A percentile compares a stretch with the other conserved stretches of the same genome.
These are phyloP conservation scores for Sarcophaga variegata DNA, from an alignment of 2,888 invertebrate genomes.

Conservation along the genomic window DNA sequence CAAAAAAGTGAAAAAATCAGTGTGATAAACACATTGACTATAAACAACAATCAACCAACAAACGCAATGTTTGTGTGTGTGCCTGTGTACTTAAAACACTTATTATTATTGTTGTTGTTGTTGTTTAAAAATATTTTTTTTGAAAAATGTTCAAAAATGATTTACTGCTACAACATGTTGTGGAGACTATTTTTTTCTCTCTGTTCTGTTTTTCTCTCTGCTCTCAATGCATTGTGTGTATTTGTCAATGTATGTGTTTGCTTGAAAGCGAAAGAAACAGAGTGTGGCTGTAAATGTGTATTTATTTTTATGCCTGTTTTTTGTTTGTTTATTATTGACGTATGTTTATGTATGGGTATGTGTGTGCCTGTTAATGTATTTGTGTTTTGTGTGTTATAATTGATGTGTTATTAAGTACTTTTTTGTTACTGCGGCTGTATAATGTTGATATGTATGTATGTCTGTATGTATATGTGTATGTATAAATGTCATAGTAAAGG, in stretches of 20 bases:
- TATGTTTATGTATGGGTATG: neutral
- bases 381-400: constrained; percentile 60
- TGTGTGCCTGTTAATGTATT: constrained; percentile 28
- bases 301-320: neutral
- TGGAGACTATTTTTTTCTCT: constrained; percentile 58
- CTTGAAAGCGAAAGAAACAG: neutral
- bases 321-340: constrained; percentile 34
- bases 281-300: constrained; percentile 31
- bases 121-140: constrained; percentile 23
- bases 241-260: neutral
- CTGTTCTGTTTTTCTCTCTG: neutral
- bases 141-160: constrained; percentile 67
- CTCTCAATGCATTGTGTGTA: no score
- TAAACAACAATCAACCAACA: neutral
- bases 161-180: constrained; percentile 68
- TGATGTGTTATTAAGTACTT: constrained; percentile 69
- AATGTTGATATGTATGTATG: constrained; percentile 13
- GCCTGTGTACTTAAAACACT: constrained; percentile 25
- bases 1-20: no score
- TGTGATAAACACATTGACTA: neutral
- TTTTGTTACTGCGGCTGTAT: constrained; percentile 51
- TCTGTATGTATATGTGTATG: constrained; percentile 30
- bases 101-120: constrained; percentile 46
- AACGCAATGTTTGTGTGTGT: neutral
- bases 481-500: constrained; percentile 49